Evolutionary conservation across 2,888 invertebrate genomes (phyloP).

Genomic region (Actias luna): DNA sequence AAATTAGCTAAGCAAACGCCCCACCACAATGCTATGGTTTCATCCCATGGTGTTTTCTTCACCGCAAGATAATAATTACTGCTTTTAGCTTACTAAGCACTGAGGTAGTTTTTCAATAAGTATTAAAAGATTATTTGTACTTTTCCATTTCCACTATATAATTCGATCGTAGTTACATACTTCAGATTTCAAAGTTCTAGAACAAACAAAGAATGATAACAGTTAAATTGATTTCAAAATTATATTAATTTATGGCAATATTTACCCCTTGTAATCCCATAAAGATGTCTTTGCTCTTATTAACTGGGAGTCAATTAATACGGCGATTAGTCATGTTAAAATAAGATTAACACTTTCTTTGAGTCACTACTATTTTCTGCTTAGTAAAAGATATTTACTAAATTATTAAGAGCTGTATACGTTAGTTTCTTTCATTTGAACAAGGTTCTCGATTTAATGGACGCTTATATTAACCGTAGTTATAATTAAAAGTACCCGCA

Average conservation of each 20-base stretch:
- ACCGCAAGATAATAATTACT: too few relatives aligned
- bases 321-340: constrained; percentile 73
- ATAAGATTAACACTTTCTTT: constrained; percentile 69
- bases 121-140: too few relatives aligned
- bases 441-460: constrained; percentile 34
- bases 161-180: too few relatives aligned
- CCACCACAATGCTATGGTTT: too few relatives aligned
- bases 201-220: neutral
- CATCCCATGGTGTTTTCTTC: too few relatives aligned
- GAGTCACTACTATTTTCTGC: constrained; percentile 49
- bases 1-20: too few relatives aligned
- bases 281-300: constrained; percentile 22
- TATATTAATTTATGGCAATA: neutral
- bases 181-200: too few relatives aligned
- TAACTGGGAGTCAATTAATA: constrained; percentile 53
- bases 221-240: neutral
- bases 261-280: neutral
- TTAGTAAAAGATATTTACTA: constrained; percentile 43
- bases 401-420: constrained; percentile 29
- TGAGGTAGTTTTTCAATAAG: too few relatives aligned
- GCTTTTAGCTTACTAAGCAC: too few relatives aligned
- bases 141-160: too few relatives aligned
- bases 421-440: neutral
- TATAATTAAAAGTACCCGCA: constrained; percentile 66
- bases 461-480: constrained; percentile 27